Evolutionary conservation across 2,888 invertebrate genomes (phyloP), one percentile per base, ranked within the genome.

Genomic region (Alloscopus bannaensis): DNA sequence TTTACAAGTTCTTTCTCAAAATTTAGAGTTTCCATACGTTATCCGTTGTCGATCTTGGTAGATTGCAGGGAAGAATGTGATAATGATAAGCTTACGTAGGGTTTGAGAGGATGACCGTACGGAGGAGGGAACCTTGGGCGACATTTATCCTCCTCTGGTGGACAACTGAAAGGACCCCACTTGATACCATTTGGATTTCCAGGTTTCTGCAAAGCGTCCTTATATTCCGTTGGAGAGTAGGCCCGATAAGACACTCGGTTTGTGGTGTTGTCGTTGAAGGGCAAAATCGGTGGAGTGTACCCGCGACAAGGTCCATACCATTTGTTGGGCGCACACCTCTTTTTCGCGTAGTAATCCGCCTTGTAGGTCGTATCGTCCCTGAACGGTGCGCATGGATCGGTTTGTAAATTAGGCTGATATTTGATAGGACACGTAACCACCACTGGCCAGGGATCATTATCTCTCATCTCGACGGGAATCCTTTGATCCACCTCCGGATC

Each of bases 401-500:
- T 65, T 36, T 76, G 45, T 0, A 84, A 50, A 66, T 85, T 84
- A 47, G 83, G 83, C 47, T 83, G 81, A 31, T 83, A 83, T 28
- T 66, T 69, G 18, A 83, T 81, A 1, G 80, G 83, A 26, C 76
- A 69, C 13, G 76, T 72, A 18, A 78, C 69, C 0, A 83, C 85
- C 16, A 69, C 73, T 3, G 85, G 85, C 85, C 85, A 85, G n/a
- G 85, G 85, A 52, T 85, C 85, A 64, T 68, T 62, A 66, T 85
- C 85, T 28, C 78, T 70, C 81, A 84, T 66, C 60, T 81, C 84
- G 8, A 85, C 83, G 0, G 84, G 84, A 0, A 77, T 64, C 16
- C 68, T 36, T 68, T 85, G 84, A 50, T 83, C 78, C 1, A 84
- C 82, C 40, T 47, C 68, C 0, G 84, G 85, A n/a, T 85, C 85